Evolutionary conservation across 2,113 vertebrate species (phyloP), one percentile per base, ranked within the genome.

Genomic region (Syngnathoides biaculeatus): DNA sequence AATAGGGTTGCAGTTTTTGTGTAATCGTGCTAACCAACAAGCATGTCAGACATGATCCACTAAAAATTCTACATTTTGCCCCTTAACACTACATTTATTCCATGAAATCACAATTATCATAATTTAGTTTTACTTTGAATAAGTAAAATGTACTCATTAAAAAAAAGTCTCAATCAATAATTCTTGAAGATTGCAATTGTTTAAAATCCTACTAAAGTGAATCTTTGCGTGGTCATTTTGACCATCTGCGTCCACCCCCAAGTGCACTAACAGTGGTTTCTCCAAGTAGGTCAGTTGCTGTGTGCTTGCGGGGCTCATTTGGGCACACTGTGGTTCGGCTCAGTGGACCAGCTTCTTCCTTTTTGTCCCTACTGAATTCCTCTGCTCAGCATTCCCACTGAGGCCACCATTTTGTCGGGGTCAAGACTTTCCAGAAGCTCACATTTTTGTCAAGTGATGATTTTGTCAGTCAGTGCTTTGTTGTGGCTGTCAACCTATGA

Each of bases 231-330:
- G 61, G 70, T 70, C 67, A 73, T 1, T 59, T 63, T 63, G 61
- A 68, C 74, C 69, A 73, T 78, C 59, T 74, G 66, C 11, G 11
- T 76, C 56, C 72, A 64, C 68, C 24, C 27, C 27, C 20, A 50
- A 50, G 58, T 45, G 56, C 79, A 67, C 73, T n/a, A 72, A 19
- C 68, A 75, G 75, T 64, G 77, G 82, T 80, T 83, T 69, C 63
- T 48, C 47, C 79, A 89, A 89, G 83, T 88, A 88, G 86, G 88
- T 88, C 88, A 87, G 74, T 59, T 71, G 77, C 65, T 81, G 77
- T 75, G 82, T 81, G 76, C 65, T 69, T 63, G 71, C 72, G 64
- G 43, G 78, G 82, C 79, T 88, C 83, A 86, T 83, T 75, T 75
- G 82, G 61, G 80, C 77, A 81, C 76, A 82, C 75, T 73, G 72